Percentiles rank a stretch among this genome's conserved stretches.
Conservation (phyloP, 1,140 invertebrate genomes). For the Drosophila baimaii region DNA sequence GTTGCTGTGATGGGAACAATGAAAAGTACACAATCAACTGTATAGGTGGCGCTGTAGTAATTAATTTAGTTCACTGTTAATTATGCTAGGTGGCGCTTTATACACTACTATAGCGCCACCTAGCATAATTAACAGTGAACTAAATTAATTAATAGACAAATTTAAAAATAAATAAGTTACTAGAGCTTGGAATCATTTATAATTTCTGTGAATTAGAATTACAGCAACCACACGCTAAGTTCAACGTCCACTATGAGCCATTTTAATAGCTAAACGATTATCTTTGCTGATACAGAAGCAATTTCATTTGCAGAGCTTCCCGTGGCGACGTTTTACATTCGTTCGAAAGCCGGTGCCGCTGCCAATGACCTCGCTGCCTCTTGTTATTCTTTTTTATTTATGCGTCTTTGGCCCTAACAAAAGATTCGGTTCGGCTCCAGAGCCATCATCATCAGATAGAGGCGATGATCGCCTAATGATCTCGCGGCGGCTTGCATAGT, state of each 20-base stretch:
- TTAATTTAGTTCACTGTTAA: neutral
- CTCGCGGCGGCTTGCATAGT: slow-evolving; percentile 59
- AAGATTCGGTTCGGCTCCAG: slow-evolving; percentile 54
- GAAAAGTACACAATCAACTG: neutral
- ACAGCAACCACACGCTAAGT: no score
- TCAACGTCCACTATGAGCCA: neutral
- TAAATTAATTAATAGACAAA: neutral
- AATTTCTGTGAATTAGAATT: neutral
- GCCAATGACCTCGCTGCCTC: slow-evolving; percentile 68
- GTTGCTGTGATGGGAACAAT: no score
- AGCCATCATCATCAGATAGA: slow-evolving; percentile 41
- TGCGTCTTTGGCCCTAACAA: slow-evolving; percentile 63
- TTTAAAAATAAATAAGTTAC: no score
- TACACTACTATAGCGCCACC: neutral
- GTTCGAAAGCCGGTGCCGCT: slow-evolving; percentile 43
- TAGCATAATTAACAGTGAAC: neutral
- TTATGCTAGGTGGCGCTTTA: neutral
- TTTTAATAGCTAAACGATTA: neutral
- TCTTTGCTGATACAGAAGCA: neutral
- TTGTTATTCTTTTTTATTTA: slow-evolving; percentile 44
- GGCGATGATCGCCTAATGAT: slow-evolving; percentile 47
- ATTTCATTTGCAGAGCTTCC: slow-evolving; percentile 31
- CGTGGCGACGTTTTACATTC: slow-evolving; percentile 45
- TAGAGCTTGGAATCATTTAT: no score
- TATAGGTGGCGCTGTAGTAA: slow-evolving; percentile 8